phyloP scores from a whole-genome alignment of 1,140 invertebrate species.

The Drosophila watanabei region DNA sequence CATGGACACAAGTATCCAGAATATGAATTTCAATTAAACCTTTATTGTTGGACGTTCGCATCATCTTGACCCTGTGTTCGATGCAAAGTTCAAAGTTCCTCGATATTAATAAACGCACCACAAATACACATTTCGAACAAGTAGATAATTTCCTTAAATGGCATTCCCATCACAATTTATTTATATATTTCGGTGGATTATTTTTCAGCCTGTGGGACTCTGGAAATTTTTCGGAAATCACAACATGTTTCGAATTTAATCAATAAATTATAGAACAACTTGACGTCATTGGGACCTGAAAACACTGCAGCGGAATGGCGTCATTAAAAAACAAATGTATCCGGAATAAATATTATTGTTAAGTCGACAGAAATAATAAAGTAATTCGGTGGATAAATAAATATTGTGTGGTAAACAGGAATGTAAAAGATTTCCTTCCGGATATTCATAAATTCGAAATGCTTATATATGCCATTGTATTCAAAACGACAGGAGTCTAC shows the following conservation, averaged over 20 bases:
- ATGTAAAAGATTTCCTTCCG: constrained; percentile 50
- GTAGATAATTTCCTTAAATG: constrained; percentile 10
- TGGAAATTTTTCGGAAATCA: constrained; percentile 39
- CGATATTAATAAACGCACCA: constrained; percentile 20
- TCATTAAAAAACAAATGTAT: constrained; percentile 23
- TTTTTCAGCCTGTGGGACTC: constrained; percentile 15
- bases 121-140: constrained; percentile 12
- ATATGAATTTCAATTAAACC: constrained; percentile 55
- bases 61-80: constrained; percentile 32
- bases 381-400: constrained; percentile 23
- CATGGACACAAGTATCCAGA: constrained; percentile 8
- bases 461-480: constrained; percentile 33
- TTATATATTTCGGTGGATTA: constrained; percentile 19
- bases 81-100: constrained; percentile 44
- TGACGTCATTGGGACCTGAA: constrained; percentile 46
- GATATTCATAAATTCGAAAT: constrained; percentile 32
- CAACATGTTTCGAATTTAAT: constrained; percentile 34
- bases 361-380: constrained; percentile 23
- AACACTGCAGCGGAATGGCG: constrained; percentile 29
- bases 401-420: constrained; percentile 42
- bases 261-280: constrained; percentile 42
- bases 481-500: constrained; percentile 19
- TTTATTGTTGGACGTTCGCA: constrained; percentile 43
- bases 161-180: constrained; percentile 15
- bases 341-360: constrained; percentile 40